Conservation (phyloP, 2,113 vertebrate genomes). For the Progne subis region DNA sequence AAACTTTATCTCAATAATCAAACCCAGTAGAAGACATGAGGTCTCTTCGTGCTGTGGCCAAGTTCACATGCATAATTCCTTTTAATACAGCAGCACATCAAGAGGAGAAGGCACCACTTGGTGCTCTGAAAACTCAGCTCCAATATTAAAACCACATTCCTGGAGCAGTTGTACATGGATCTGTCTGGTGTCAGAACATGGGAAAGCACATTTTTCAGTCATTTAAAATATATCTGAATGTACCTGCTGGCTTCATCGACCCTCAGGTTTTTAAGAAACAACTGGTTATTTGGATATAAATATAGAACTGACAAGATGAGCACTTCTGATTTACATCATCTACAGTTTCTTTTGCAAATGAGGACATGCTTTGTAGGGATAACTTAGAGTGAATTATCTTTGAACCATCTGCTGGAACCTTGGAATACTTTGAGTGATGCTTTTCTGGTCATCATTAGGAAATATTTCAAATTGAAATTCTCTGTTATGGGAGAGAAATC, state of each 20-base stretch:
- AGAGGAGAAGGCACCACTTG: not conserved
- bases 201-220: not conserved
- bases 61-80: constrained; percentile 55
- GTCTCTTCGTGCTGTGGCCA: constrained; percentile 43
- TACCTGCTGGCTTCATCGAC: not conserved
- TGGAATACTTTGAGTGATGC: not conserved
- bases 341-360: not conserved
- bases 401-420: not conserved
- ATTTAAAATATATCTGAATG: not conserved
- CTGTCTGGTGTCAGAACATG: not conserved
- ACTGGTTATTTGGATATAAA: not conserved
- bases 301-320: not conserved
- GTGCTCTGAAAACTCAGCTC: constrained; percentile 35
- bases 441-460: not conserved
- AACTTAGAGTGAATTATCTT: not conserved
- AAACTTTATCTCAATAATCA: constrained; percentile 47
- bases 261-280: not conserved
- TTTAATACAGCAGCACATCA: constrained; percentile 54
- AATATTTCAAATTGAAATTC: not conserved
- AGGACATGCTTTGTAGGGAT: not conserved
- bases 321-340: not conserved
- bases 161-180: not conserved
- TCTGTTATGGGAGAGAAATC: not conserved
- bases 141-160: constrained; percentile 37
- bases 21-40: not conserved